Conservation (phyloP, 2,888 invertebrate genomes). For the Lottia gigantea region DNA sequence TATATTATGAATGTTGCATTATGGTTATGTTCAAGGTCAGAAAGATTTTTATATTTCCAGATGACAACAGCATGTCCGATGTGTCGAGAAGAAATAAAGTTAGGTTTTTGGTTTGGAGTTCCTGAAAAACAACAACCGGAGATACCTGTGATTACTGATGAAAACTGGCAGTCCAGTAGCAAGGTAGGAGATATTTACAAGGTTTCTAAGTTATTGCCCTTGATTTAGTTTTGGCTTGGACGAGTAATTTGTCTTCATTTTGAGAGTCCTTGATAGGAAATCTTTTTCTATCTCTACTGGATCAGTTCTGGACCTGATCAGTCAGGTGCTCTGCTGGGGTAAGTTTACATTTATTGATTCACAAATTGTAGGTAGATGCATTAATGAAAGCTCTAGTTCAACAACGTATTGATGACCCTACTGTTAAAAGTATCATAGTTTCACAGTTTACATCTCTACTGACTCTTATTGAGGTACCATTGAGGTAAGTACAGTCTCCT, state of each 20-base stretch:
- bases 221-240: too few species aligned
- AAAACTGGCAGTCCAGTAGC: constrained; percentile 47
- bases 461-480: constrained; percentile 42
- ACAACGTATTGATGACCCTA: constrained; percentile 37
- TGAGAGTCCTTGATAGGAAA: too few species aligned
- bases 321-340: too few species aligned
- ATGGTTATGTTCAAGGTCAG: too few species aligned
- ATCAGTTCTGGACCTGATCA: too few species aligned
- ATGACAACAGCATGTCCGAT: constrained; percentile 27
- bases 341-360: too few species aligned
- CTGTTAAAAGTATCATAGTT: constrained; percentile 49
- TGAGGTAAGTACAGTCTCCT: constrained; percentile 35
- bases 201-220: too few species aligned
- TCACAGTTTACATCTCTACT: constrained; percentile 53
- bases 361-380: constrained; percentile 41
- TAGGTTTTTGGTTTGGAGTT: constrained; percentile 37
- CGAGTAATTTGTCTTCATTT: too few species aligned
- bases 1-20: too few species aligned
- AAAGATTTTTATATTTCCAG: not conserved
- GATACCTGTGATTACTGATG: constrained; percentile 20
- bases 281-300: too few species aligned
- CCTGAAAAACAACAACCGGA: constrained; percentile 32
- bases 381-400: constrained; percentile 43
- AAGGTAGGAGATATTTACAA: constrained; percentile 47
- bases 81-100: constrained; percentile 31